Percentiles rank a stretch among this genome's conserved stretches.
Evolutionary conservation across 2,888 invertebrate species (phyloP).

Genomic region (Nysson spinosus): DNA sequence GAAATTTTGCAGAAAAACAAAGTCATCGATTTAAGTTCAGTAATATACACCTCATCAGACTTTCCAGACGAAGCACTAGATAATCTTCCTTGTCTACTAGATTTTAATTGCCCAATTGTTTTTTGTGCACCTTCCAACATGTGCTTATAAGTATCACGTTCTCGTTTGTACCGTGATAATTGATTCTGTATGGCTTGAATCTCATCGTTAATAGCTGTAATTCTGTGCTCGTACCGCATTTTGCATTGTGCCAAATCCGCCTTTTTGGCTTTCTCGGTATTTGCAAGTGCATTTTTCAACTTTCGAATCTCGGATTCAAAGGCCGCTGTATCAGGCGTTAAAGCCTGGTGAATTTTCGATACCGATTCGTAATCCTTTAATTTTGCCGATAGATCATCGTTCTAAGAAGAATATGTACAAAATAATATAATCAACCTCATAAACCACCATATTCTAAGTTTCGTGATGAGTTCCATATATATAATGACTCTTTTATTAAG

Average conservation of each 20-base stretch:
- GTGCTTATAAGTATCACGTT: conserved; percentile 92
- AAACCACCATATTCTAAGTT: too few species aligned
- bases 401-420: conserved; percentile 77
- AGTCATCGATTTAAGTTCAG: too few species aligned
- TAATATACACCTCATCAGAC: conserved; percentile 85
- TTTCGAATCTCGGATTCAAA: conserved; percentile 87
- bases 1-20: background rate
- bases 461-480: too few species aligned
- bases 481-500: too few species aligned
- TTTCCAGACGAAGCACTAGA: conserved; percentile 82
- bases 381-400: conserved; percentile 89
- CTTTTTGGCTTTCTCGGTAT: conserved; percentile 86
- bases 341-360: conserved; percentile 88
- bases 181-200: conserved; percentile 89
- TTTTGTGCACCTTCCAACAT: conserved; percentile 93
- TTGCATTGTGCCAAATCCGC: conserved; percentile 89
- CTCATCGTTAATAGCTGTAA: conserved; percentile 89
- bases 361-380: conserved; percentile 92
- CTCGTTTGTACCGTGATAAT: conserved; percentile 87
- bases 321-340: conserved; percentile 86
- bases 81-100: conserved; percentile 68
- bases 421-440: too few species aligned
- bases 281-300: conserved; percentile 82
- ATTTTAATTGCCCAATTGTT: conserved; percentile 87
- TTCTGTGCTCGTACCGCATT: conserved; percentile 90